Conservation (phyloP, 1,140 invertebrate genomes). For the Schmidtea mediterranea region DNA sequence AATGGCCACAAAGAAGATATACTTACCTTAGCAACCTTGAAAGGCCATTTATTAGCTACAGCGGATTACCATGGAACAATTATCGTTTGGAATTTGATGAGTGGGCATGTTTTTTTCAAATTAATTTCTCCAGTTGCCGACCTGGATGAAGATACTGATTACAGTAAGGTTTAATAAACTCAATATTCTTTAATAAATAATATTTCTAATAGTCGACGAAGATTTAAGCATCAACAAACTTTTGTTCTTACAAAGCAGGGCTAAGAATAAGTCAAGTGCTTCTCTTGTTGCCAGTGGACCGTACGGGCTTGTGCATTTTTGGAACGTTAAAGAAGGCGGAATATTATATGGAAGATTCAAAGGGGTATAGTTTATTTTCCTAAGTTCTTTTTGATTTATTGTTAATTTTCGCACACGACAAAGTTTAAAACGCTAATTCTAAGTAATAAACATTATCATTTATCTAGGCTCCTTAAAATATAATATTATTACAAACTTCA, state of each 20-base stretch:
- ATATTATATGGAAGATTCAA: constrained; percentile 18
- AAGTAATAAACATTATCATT: neutral
- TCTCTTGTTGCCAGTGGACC: constrained; percentile 23
- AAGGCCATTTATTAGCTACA: constrained; percentile 23
- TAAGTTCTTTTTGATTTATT: neutral
- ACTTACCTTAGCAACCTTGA: constrained; percentile 18
- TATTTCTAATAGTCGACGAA: constrained; percentile 18
- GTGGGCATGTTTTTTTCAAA: constrained; percentile 26
- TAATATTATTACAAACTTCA: neutral
- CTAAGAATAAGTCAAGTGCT: constrained; percentile 17
- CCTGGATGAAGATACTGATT: constrained; percentile 8
- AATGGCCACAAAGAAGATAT: constrained; percentile 26
- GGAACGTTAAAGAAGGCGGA: constrained; percentile 24
- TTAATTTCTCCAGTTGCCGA: constrained; percentile 13
- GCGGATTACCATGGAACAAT: constrained; percentile 25
- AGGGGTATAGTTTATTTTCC: constrained; percentile 14
- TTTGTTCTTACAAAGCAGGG: constrained; percentile 17
- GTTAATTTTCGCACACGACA: too few relatives aligned
- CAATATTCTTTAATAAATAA: too few relatives aligned
- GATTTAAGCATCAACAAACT: constrained; percentile 21
- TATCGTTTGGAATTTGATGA: constrained; percentile 28
- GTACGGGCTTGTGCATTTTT: constrained; percentile 21
- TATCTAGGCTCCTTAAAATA: too few relatives aligned
- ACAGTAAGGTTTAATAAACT: constrained; percentile 11
- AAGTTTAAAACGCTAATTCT: neutral